Conservation (phyloP, 2,797 vertebrate genomes). For the Sylvia borin region DNA sequence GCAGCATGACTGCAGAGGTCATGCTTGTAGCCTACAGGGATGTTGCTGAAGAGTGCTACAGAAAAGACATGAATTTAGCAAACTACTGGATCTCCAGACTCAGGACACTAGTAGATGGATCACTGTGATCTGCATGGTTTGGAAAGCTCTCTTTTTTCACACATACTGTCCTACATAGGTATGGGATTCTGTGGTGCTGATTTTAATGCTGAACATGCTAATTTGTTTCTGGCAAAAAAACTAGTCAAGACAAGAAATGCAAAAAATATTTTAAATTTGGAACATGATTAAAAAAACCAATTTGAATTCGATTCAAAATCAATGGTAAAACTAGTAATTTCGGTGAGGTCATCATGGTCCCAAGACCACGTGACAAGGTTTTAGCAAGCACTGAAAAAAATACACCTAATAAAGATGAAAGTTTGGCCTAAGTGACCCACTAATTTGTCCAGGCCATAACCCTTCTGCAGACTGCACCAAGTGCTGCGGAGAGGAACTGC, state of each 20-base stretch:
- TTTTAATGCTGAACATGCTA: not conserved
- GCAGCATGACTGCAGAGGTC: not conserved
- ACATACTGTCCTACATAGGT: not conserved
- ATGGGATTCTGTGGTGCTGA: not conserved
- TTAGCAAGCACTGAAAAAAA: not conserved
- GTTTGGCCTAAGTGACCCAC: not conserved
- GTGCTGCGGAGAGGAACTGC: not conserved
- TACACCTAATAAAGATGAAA: not conserved
- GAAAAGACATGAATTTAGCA: not conserved
- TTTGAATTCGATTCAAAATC: not conserved
- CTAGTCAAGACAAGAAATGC: not conserved
- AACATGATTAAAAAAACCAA: not conserved
- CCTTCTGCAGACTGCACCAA: not conserved
- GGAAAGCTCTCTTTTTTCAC: not conserved
- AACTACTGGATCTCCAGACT: not conserved
- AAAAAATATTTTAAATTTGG: not conserved
- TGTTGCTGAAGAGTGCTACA: not conserved
- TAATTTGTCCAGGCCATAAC: not conserved
- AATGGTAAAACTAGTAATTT: not conserved
- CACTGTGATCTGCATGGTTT: not conserved
- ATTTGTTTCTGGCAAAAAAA: not conserved
- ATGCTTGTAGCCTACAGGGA: not conserved
- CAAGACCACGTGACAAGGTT: not conserved
- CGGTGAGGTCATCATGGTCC: not conserved
- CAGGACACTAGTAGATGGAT: not conserved